Conservation (phyloP, 2,797 vertebrate genomes). For the Rhyacichthys aspro region DNA sequence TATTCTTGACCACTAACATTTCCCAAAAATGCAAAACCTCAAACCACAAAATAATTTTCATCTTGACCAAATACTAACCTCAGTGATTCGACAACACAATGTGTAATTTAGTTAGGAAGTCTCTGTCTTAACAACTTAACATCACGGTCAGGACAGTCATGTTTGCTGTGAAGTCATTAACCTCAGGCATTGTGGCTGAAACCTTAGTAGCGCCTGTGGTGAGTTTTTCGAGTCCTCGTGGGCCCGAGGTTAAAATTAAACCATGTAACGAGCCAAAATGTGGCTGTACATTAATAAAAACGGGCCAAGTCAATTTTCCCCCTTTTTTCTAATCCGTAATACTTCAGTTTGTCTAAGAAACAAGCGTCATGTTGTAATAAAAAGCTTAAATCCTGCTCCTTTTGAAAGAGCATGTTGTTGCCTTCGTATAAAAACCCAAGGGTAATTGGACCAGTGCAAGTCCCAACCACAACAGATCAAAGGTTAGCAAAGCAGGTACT, state of each 20-base stretch:
- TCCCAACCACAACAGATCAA: constrained; percentile 66
- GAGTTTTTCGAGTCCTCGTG: constrained; percentile 59
- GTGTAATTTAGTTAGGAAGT: constrained; percentile 23
- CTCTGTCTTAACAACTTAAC: constrained; percentile 47
- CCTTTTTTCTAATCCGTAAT: constrained; percentile 59
- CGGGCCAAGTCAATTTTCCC: constrained; percentile 61
- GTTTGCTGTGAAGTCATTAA: constrained; percentile 50
- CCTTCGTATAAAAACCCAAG: constrained; percentile 59
- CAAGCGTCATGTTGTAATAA: constrained; percentile 64
- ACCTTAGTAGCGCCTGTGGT: constrained; percentile 65
- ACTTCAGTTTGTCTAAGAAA: constrained; percentile 53
- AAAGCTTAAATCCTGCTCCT: constrained; percentile 54
- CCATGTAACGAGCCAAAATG: constrained; percentile 56
- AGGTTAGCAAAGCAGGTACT: constrained; percentile 73
- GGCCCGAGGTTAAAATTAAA: constrained; percentile 65
- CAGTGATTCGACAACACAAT: constrained; percentile 19
- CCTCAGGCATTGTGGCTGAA: constrained; percentile 54
- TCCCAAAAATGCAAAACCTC: constrained; percentile 19
- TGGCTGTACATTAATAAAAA: constrained; percentile 64
- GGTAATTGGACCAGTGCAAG: constrained; percentile 58
- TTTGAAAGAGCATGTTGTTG: constrained; percentile 69
- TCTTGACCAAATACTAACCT: constrained; percentile 19
- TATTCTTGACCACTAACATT: not conserved
- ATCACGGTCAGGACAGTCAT: constrained; percentile 37
- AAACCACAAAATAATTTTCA: constrained; percentile 25